Evolutionary conservation across 2,797 vertebrate genomes (phyloP), one percentile per base, ranked within the genome.

Genomic region (Heliangelus exortis): DNA sequence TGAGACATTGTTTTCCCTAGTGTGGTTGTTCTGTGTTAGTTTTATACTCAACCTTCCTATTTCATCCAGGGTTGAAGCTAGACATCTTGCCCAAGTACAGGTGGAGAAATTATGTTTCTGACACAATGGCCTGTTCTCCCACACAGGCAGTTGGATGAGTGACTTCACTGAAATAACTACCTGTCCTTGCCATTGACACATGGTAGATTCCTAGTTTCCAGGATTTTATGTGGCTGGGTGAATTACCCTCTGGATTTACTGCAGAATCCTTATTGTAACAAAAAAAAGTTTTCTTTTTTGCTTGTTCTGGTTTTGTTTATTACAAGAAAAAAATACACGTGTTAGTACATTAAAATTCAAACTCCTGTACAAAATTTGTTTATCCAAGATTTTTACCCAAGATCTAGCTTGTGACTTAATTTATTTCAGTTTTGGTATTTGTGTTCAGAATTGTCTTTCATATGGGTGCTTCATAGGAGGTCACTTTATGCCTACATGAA

Each of bases 341-440:
- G 19, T 43, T 66, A 31, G 11, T 84, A 3, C 39, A 6, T 80
- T 83, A 74, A 53, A 91, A 91, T 62, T 86, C 12, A 43, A 53
- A 63, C 17, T 65, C 4, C 0, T 0, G 0, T 19, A 34, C 21
- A 71, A 83, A 51, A 68, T 41, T 83, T 6, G 0, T 31, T 87
- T 61, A n/a, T 74, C 22, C 19, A 29, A 57, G 29, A 43, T 34
- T 80, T 92, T 75, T 68, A 63, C 33, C 14, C 48, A 41, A 43
- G 53, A 54, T 59, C 16, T 80, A 18, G 65, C 84, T 74, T 71
- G 17, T 17, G 63, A 41, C 18, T 77, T 89, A 41, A 34, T 86
- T 72, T 39, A 69, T 76, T 84, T 73, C 57, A 57, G 67, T 39
- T 53, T 14, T 59, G 12, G 3, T 47, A 29, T 75, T 75, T 66